Base-by-base conservation (phyloP, 2,797 vertebrate genomes). In the Hipposideros larvatus region DNA sequence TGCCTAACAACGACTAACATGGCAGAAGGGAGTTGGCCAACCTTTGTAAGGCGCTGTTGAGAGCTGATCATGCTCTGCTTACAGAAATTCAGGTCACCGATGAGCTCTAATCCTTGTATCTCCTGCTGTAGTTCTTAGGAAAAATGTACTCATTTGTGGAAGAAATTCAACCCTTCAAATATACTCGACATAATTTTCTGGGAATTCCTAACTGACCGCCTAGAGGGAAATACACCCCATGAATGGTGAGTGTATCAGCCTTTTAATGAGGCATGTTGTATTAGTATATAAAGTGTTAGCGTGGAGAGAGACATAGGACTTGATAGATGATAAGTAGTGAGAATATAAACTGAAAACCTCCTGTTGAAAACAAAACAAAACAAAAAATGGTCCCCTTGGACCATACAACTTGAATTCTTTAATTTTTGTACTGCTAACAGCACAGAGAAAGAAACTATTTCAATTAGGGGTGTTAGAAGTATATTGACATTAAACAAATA, bases 191-290 rank as follows among this genome's bases (percentile, higher is more conserved):
- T 63, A 85, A 78, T 96, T 90, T 98, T 91, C 18, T 57, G 88
- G 93, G 80, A 97, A 96, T 91, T 95, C 65, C 66, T 96, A 90
- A 91, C 88, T 95, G 91, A 94, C 86, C 89, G 97, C 85, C 57
- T 80, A 70, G 95, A 94, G 57, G 95, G 37, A 97, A 97, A 90
- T 90, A 74, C 13, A 95, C 43, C 75, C 87, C 61, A 88, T 43
- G 59, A 74, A 46, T 68, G n/a, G 46, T 75, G 3, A 34, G 46
- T 75, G 3, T 80, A 37, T 46, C 87, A 94, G 48, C 31, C 37
- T 94, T 82, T 92, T 61, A 15, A 79, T 7, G 16, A 82, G 53
- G 26, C 19, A 61, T 16, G 3, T 59, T 80, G 28, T 87, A 24
- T 57, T 74, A 15, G 21, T 75, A 10, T 75, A 26, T 55, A 86